Evolutionary conservation across 2,113 vertebrate genomes (phyloP).

Genomic region (Pteronura brasiliensis): DNA sequence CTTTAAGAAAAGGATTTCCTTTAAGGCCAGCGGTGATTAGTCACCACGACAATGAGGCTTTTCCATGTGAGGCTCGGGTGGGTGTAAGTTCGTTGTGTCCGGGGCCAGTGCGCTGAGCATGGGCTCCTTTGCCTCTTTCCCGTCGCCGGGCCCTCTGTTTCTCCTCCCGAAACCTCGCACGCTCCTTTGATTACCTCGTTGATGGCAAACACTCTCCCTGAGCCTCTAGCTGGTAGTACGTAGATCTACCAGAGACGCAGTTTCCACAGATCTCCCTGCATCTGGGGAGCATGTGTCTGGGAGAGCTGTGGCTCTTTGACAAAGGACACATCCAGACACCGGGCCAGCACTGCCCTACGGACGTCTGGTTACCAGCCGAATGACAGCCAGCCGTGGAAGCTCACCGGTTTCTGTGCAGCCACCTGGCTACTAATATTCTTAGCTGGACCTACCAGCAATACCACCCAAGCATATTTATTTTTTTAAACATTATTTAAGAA

Average conservation of each 20-base stretch:
- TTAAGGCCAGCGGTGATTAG: not conserved
- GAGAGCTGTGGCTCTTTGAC: not conserved
- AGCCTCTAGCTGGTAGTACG: not conserved
- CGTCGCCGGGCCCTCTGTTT: not conserved
- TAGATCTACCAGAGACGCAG: not conserved
- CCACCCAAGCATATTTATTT: not conserved
- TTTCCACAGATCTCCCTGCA: not conserved
- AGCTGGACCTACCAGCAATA: not conserved
- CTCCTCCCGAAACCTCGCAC: not conserved
- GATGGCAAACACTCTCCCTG: not conserved
- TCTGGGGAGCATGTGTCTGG: not conserved
- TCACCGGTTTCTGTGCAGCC: not conserved
- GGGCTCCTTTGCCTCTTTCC: not conserved
- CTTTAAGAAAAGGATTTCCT: not conserved
- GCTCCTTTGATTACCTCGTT: not conserved
- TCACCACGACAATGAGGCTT: not conserved
- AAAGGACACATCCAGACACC: not conserved
- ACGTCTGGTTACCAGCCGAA: not conserved
- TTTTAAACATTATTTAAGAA: too few species aligned
- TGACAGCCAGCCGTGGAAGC: not conserved
- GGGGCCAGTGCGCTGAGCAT: not conserved
- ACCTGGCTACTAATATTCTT: not conserved
- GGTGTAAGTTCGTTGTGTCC: too few species aligned
- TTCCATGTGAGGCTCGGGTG: not conserved
- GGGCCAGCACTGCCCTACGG: accelerated